Percentiles rank a stretch among this genome's conserved stretches.
Evolutionary conservation across 2,888 invertebrate species (phyloP).

Genomic region (Ashinkailepas kermadecensis): DNA sequence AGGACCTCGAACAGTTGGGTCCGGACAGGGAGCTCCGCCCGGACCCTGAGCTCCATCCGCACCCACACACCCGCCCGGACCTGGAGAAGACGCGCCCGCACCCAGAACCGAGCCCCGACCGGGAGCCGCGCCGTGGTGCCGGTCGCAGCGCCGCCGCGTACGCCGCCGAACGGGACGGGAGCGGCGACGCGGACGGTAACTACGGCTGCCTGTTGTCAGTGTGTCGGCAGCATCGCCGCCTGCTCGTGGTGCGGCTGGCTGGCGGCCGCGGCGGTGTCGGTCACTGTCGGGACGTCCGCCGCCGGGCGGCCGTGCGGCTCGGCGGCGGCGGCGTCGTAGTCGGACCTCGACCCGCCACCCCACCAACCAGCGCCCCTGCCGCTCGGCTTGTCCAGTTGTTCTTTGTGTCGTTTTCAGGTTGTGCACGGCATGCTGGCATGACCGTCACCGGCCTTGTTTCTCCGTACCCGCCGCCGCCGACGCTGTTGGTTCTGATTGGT

Average conservation of each 20-base stretch:
- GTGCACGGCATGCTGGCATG: constrained; percentile 8
- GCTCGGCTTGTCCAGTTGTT: too few species aligned
- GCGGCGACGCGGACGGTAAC: background rate
- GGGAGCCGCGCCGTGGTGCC: too few species aligned
- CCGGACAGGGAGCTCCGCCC: background rate
- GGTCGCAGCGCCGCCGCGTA: too few species aligned
- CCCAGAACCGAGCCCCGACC: background rate
- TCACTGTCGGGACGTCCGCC: background rate
- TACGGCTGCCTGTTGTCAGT: background rate
- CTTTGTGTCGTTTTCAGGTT: background rate
- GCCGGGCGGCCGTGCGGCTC: background rate
- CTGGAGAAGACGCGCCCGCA: background rate
- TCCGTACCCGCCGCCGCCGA: background rate
- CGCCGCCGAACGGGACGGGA: too few species aligned
- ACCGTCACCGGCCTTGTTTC: background rate
- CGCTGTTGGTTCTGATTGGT: background rate
- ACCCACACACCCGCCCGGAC: background rate
- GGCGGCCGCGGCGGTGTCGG: background rate
- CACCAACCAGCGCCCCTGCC: too few species aligned
- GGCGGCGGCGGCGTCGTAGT: background rate
- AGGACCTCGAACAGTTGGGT: too few species aligned
- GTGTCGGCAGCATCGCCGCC: background rate
- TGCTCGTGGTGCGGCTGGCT: background rate
- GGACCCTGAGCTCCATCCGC: background rate
- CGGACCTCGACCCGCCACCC: too few species aligned